Base-by-base conservation (phyloP, 2,888 invertebrate species). In the Drosophila fungiperda region DNA sequence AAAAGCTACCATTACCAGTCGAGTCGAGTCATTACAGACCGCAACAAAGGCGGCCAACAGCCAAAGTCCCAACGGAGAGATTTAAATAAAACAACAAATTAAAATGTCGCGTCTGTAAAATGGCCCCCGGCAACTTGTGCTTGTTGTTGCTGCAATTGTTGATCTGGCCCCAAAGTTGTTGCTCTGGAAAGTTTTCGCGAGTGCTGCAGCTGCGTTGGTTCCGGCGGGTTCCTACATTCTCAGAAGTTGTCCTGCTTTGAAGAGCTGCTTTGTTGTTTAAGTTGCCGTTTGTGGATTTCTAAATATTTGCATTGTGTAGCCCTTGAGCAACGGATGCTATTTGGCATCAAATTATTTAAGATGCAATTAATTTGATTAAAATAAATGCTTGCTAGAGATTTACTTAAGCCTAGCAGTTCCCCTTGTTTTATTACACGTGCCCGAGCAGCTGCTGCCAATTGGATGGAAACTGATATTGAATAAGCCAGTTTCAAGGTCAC, bases 281-380 rank as follows among this genome's bases (percentile, higher is more conserved):
- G 80, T 83, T 73, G 52, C 65, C 52, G 49, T 58, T 69, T 70
- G 40, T 55, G 48, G 59, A 35, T 65, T 71, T 57, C 65, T 40
- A 59, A 48, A 45, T 67, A 48, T 76, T 76, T 72, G 49, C 45
- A 53, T 61, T 77, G 48, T 33, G 59, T 59, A 55, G 58, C 54
- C 61, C 73, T 17, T 3, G 53, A n/a, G 17, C 12, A 23, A 26
- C 33, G 42, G 53, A 67, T 66, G 67, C 60, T 70, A 64, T 59
- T 68, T 62, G 50, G 35, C 53, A 74, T 40, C 42, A 38, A 67
- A 68, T 71, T 89, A 76, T 83, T 86, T 87, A 81, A 90, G 88
- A 90, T 77, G 84, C 83, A 89, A 89, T 90, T 90, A 90, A 67
- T 33, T 72, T 57, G 57, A 58, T 55, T 74, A 73, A 73, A 87